Conservation (phyloP, 1,140 invertebrate genomes). For the Amyelois transitella region DNA sequence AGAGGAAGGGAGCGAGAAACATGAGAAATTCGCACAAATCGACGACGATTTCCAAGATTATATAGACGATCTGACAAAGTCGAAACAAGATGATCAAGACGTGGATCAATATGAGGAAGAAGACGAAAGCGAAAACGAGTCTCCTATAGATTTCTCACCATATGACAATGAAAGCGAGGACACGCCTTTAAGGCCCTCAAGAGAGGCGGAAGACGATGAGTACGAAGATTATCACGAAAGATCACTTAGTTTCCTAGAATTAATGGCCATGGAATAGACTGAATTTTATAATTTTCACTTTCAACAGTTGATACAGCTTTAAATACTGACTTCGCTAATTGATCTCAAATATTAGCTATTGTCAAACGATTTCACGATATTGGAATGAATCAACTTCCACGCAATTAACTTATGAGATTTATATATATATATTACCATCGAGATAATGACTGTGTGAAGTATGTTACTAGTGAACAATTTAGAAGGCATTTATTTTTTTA, state of each 20-base stretch:
- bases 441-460: neutral
- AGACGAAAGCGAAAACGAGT: constrained; percentile 24
- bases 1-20: constrained; percentile 35
- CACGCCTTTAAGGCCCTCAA: constrained; percentile 11
- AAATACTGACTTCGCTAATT: constrained; percentile 25
- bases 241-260: constrained; percentile 52
- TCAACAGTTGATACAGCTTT: constrained; percentile 28
- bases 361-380: neutral
- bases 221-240: constrained; percentile 33
- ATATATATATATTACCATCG: constrained; percentile 3
- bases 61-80: constrained; percentile 26
- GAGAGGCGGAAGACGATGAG: constrained; percentile 23
- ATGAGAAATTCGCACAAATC: constrained; percentile 35
- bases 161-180: constrained; percentile 21
- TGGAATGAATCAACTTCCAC: neutral
- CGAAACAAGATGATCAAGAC: constrained; percentile 22
- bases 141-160: constrained; percentile 16
- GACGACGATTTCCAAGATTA: constrained; percentile 52
- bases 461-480: constrained; percentile 26
- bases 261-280: constrained; percentile 69
- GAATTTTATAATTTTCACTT: constrained; percentile 34
- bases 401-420: neutral
- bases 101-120: constrained; percentile 34
- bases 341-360: constrained; percentile 18
- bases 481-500: constrained; percentile 45